phyloP scores from a whole-genome alignment of 2,797 vertebrate species.

The Phataginus tetradactyla region DNA sequence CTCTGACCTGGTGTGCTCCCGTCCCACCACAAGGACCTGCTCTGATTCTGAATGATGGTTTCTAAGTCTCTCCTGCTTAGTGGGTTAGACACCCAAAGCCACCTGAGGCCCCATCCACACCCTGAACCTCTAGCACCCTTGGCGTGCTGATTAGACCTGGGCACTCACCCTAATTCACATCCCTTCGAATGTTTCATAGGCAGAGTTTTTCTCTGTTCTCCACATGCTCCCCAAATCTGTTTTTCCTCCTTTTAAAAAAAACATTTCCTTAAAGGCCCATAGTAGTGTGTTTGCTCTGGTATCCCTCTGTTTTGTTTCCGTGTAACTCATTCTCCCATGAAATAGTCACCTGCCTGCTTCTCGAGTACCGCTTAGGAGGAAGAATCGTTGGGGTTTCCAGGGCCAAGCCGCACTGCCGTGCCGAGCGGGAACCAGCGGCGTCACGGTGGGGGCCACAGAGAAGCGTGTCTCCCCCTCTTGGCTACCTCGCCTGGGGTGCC shows the following conservation, averaged over 20 bases:
- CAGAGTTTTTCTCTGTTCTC: not conserved
- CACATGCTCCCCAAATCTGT: not conserved
- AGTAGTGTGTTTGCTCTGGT: not conserved
- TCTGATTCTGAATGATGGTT: no score
- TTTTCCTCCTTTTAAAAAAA: not conserved
- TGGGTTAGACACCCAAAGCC: accelerated
- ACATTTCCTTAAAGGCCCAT: not conserved
- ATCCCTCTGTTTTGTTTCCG: not conserved
- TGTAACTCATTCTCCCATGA: not conserved
- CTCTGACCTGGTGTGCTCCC: not conserved
- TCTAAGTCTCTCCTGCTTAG: not conserved
- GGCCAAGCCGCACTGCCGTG: accelerated
- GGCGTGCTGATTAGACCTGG: no score
- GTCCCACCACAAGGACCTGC: not conserved
- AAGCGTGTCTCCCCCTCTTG: not conserved
- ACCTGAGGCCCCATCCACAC: not conserved
- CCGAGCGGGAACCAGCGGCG: not conserved
- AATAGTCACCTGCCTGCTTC: not conserved
- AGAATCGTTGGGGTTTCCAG: not conserved
- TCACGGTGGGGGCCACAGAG: accelerated
- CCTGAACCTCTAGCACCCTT: not conserved
- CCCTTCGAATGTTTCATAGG: not conserved
- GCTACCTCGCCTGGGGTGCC: no score
- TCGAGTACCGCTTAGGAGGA: not conserved
- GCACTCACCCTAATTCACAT: not conserved